Conservation (phyloP, 2,888 invertebrate genomes). For the Anoncus sp. region DNA sequence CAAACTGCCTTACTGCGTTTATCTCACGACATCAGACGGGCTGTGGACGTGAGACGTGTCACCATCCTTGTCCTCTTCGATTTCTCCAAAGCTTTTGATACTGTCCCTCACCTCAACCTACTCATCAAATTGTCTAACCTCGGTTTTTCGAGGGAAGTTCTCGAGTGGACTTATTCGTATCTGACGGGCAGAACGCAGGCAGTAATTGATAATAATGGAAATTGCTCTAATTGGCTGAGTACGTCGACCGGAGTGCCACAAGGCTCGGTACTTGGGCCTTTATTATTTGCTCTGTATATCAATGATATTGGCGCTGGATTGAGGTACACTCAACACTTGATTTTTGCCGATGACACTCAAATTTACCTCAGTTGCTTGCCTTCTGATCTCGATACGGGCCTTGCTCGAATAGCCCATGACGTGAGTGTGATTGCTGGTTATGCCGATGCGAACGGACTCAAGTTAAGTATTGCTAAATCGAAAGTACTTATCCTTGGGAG, state of each 20-base stretch:
- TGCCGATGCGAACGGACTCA: too few relatives aligned
- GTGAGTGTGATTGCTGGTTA: too few relatives aligned
- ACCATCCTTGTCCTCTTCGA: slow-evolving; percentile 2
- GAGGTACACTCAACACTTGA: too few relatives aligned
- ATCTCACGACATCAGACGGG: not conserved
- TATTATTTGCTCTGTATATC: too few relatives aligned
- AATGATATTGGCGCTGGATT: too few relatives aligned
- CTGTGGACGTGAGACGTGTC: not conserved
- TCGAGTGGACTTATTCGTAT: slow-evolving; percentile 5
- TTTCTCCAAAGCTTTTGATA: slow-evolving; percentile 8
- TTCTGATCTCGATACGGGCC: too few relatives aligned
- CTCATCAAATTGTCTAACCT: not conserved
- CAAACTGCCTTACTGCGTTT: slow-evolving; percentile 7
- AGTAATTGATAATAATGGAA: not conserved
- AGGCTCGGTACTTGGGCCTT: slow-evolving; percentile 5
- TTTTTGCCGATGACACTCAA: too few relatives aligned
- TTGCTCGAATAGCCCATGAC: too few relatives aligned
- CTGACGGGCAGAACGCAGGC: slow-evolving; percentile 12
- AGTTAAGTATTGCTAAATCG: too few relatives aligned
- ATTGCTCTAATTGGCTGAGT: not conserved
- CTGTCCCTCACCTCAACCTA: not conserved
- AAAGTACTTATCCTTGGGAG: too few relatives aligned
- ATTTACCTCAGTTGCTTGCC: too few relatives aligned
- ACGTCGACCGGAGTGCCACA: not conserved
- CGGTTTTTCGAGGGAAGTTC: not conserved